These are phyloP conservation scores for Lobophora halterata DNA, from an alignment of 2,888 invertebrate genomes.

Conservation along the genomic window DNA sequence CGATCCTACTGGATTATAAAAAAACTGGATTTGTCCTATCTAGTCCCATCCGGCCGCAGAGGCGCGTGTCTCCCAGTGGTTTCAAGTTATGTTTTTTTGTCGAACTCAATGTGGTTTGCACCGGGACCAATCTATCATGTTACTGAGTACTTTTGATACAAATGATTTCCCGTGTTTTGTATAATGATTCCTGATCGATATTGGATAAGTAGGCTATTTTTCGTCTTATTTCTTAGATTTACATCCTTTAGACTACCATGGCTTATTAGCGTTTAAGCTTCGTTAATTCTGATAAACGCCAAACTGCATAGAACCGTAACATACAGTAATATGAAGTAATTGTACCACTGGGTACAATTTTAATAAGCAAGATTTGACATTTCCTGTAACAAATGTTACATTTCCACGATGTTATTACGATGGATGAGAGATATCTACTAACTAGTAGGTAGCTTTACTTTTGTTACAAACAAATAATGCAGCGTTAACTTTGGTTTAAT, in stretches of 20 bases:
- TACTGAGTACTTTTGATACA: conserved; percentile 22
- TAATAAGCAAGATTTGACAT: conserved; percentile 63
- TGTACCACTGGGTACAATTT: conserved; percentile 45
- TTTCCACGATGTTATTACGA: conserved; percentile 27
- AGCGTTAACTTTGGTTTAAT: no score
- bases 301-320: conserved; percentile 51
- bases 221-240: no score
- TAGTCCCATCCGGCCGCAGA: conserved; percentile 38
- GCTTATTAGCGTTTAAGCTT: no score
- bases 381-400: conserved; percentile 47
- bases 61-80: conserved; percentile 49
- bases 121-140: conserved; percentile 31
- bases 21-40: conserved; percentile 23
- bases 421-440: conserved; percentile 19
- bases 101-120: conserved; percentile 30
- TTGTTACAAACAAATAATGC: background rate
- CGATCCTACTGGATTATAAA: conserved; percentile 12
- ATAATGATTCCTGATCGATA: conserved; percentile 10
- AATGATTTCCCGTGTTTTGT: conserved; percentile 23
- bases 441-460: background rate
- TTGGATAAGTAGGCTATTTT: conserved; percentile 15
- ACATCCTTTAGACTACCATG: no score
- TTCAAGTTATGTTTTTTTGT: conserved; percentile 25
- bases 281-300: conserved; percentile 18
- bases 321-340: conserved; percentile 56